Evolutionary conservation across 2,113 vertebrate genomes (phyloP).

Genomic region (Phalacrocorax aristotelis): DNA sequence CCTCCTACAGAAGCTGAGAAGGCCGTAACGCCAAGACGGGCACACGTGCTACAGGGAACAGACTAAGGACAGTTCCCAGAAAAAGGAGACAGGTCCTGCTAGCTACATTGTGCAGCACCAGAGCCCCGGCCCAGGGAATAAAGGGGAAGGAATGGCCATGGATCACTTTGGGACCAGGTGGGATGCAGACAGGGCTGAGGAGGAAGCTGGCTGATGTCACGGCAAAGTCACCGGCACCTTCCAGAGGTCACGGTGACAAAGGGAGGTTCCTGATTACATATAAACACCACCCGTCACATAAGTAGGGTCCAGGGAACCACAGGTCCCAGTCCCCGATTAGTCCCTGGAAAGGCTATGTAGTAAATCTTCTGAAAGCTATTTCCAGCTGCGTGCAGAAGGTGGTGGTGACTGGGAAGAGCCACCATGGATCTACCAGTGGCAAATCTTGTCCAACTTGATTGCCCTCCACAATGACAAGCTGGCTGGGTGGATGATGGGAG

Average conservation of each 20-base stretch:
- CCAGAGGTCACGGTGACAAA: not conserved
- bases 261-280: not conserved
- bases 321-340: fast-evolving
- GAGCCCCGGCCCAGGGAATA: not conserved
- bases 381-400: not conserved
- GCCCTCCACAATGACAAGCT: not conserved
- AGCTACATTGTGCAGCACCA: not conserved
- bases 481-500: not conserved
- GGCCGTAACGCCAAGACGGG: fast-evolving
- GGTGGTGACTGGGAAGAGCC: not conserved
- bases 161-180: not conserved
- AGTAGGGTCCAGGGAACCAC: not conserved
- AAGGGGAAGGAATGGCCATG: not conserved
- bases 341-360: not conserved
- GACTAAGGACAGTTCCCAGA: not conserved
- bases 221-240: not conserved
- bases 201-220: not conserved
- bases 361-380: not conserved
- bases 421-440: not conserved
- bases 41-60: fast-evolving
- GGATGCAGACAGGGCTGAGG: not conserved
- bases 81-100: not conserved
- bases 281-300: not conserved
- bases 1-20: not conserved
- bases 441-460: not conserved